phyloP scores from a whole-genome alignment of 2,888 invertebrate species.

The Erebia ligea region DNA sequence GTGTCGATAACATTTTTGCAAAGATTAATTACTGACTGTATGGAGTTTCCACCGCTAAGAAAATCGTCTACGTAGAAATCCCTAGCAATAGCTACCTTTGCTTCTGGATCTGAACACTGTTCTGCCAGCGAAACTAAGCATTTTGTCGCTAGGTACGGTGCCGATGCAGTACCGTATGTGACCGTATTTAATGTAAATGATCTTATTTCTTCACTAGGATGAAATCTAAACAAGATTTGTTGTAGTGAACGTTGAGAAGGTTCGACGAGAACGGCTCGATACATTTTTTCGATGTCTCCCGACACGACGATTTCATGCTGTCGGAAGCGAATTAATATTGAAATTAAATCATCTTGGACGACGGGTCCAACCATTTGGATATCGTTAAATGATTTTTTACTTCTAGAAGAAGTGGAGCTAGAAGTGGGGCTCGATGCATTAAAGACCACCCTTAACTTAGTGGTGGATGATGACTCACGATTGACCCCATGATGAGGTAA shows the following conservation, averaged over 20 bases:
- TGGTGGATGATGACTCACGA: background rate
- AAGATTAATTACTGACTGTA: no score
- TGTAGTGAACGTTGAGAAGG: background rate
- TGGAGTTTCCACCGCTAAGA: no score
- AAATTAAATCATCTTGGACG: conserved; percentile 7
- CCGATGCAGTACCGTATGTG: background rate
- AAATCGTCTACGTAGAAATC: no score
- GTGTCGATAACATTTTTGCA: no score
- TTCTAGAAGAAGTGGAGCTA: background rate
- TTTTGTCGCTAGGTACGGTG: background rate
- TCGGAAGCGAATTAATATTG: background rate
- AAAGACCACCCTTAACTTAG: background rate
- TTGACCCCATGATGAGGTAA: background rate
- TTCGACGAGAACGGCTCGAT: background rate
- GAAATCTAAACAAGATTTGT: conserved; percentile 1
- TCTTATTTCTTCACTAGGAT: background rate
- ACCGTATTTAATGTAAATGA: no score
- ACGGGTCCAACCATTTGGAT: background rate
- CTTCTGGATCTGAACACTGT: no score
- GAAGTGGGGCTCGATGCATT: no score
- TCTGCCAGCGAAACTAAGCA: background rate
- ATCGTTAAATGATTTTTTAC: background rate
- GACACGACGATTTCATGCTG: background rate
- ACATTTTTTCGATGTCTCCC: conserved; percentile 4
- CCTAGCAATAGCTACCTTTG: no score